phyloP scores from a whole-genome alignment of 2,113 vertebrate species.

The Tichodroma muraria region DNA sequence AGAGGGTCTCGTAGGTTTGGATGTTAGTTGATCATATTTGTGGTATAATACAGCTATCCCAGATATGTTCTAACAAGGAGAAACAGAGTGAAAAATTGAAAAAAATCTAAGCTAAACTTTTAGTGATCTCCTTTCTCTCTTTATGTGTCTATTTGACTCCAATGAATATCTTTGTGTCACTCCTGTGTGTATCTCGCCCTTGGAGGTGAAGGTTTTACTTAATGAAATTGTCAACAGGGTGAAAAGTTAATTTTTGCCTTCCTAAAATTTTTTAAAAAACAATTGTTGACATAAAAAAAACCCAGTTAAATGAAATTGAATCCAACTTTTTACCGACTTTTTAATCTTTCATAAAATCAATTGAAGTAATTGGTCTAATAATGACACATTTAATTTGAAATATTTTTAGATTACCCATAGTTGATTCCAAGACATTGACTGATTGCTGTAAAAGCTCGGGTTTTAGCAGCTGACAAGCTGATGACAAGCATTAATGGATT shows the following conservation, averaged over 20 bases:
- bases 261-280: neutral
- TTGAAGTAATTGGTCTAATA: neutral
- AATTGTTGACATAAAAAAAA: neutral
- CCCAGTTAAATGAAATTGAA: neutral
- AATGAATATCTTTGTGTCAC: neutral
- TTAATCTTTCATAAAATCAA: neutral
- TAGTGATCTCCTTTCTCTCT: neutral
- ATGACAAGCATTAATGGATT: constrained; percentile 53
- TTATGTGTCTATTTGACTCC: neutral
- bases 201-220: neutral
- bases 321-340: neutral
- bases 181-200: neutral
- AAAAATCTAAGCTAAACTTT: neutral
- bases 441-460: constrained; percentile 15
- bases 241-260: neutral
- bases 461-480: constrained; percentile 48
- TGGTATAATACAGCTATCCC: neutral
- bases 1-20: neutral
- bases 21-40: neutral
- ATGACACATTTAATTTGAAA: constrained; percentile 20
- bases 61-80: neutral
- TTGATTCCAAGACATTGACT: constrained; percentile 42
- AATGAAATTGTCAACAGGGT: neutral
- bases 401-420: constrained; percentile 30
- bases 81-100: neutral